Evolutionary conservation across 2,113 vertebrate species (phyloP), one percentile per base, ranked within the genome.

Genomic region (Xenopus borealis): DNA sequence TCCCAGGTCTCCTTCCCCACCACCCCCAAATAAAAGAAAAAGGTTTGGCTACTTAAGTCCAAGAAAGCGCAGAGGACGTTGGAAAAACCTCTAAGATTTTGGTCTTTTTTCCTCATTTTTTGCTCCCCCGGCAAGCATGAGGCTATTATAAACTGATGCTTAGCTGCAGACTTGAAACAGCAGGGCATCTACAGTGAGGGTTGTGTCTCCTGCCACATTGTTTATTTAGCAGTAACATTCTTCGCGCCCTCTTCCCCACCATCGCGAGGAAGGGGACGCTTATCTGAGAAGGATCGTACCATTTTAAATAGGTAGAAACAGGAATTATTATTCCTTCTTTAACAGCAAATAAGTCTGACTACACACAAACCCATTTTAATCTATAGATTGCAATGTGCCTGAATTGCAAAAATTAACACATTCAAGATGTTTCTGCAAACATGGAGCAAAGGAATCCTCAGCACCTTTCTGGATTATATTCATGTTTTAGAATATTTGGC

Each of bases 61-160:
- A 14, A 78, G 83, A 14, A 87, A 88, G 71, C 84, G 86, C 61
- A 77, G 85, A 17, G 86, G 85, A 12, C 83, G 86, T 0, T 88
- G 86, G 87, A 89, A 89, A 84, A 81, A 83, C 47, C 71, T 82
- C 0, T 89, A 84, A 84, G 59, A 11, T 2, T 70, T 44, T 44
- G 10, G 7, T 30, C n/a, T 12, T 53, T 57, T 16, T 52, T 11
- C 52, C 47, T 45, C 18, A 19, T 23, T 9, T 55, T 71, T n/a
- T 71, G 9, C 52, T 33, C 16, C 16, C 50, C 1, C 10, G 1
- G 44, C 11, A 19, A 45, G 63, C 33, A 18, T 66, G 40, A 46
- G 44, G 40, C 8, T 11, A n/a, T 45, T 66, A 11, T 46, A 8
- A 66, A 66, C 40, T 66, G 44, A 46, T 45, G 16, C 63, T 40